Evolutionary conservation across 2,797 vertebrate species (phyloP).

Genomic region (Alcedo atthis): DNA sequence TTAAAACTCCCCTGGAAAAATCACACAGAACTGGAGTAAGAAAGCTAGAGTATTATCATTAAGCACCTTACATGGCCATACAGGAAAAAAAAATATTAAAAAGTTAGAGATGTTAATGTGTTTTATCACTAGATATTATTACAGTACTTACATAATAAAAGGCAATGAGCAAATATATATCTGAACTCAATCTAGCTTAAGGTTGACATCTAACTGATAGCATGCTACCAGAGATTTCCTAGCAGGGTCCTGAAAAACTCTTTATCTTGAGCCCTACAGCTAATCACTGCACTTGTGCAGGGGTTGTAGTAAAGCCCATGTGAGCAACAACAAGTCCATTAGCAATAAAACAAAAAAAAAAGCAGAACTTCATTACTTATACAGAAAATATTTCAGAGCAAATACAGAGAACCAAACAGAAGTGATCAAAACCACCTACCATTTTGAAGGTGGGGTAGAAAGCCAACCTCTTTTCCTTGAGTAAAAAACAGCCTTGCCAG

Average conservation of each 20-base stretch:
- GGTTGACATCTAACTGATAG: background rate
- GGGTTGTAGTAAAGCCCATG: background rate
- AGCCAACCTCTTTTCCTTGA: background rate
- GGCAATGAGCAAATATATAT: constrained; percentile 19
- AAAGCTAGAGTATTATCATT: background rate
- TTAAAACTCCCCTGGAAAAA: background rate
- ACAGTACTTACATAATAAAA: background rate
- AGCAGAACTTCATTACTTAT: background rate
- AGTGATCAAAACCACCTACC: background rate
- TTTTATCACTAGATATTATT: background rate
- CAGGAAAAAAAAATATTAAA: background rate
- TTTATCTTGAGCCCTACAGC: background rate
- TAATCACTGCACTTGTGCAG: background rate
- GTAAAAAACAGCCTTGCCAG: background rate
- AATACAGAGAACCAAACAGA: background rate
- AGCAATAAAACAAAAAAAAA: background rate
- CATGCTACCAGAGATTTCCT: background rate
- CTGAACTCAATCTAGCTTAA: background rate
- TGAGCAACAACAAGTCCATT: background rate
- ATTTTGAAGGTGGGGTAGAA: background rate
- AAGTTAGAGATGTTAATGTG: background rate
- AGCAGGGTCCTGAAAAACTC: background rate
- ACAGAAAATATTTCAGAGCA: background rate
- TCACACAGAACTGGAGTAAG: background rate
- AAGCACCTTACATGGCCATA: background rate